phyloP scores from a whole-genome alignment of 1,140 invertebrate genomes.

The Drosophila equinoxialis region DNA sequence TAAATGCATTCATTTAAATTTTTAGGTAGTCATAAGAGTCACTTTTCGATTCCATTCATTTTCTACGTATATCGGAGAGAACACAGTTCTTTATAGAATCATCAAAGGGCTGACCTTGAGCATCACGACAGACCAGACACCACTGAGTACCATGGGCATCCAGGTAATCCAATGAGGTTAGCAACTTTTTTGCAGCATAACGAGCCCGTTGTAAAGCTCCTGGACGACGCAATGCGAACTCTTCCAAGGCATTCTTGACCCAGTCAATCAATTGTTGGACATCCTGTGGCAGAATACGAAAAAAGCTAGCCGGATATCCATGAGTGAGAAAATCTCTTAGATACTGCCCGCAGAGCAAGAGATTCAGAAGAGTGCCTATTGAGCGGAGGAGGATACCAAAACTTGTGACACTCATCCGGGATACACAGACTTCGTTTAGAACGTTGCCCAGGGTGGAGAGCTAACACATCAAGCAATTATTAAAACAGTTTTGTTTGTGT shows the following conservation, averaged over 20 bases:
- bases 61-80: slow-evolving; percentile 4
- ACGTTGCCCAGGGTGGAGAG: not conserved
- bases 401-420: not conserved
- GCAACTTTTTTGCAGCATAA: slow-evolving; percentile 4
- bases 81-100: not conserved
- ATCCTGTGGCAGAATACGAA: slow-evolving; percentile 23
- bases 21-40: too few relatives aligned
- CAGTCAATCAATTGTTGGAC: not conserved
- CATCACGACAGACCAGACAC: slow-evolving; percentile 15
- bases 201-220: not conserved
- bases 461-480: not conserved
- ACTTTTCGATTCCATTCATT: not conserved
- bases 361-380: slow-evolving; percentile 17
- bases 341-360: slow-evolving; percentile 26
- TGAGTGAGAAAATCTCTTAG: slow-evolving; percentile 5
- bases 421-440: not conserved
- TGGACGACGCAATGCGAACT: not conserved
- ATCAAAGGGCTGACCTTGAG: not conserved
- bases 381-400: slow-evolving; percentile 17
- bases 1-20: not conserved
- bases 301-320: slow-evolving; percentile 20
- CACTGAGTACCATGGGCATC: not conserved
- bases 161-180: slow-evolving; percentile 23
- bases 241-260: not conserved
- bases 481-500: too few relatives aligned